phyloP scores from a whole-genome alignment of 2,888 invertebrate species.

The Caprella mutica region DNA sequence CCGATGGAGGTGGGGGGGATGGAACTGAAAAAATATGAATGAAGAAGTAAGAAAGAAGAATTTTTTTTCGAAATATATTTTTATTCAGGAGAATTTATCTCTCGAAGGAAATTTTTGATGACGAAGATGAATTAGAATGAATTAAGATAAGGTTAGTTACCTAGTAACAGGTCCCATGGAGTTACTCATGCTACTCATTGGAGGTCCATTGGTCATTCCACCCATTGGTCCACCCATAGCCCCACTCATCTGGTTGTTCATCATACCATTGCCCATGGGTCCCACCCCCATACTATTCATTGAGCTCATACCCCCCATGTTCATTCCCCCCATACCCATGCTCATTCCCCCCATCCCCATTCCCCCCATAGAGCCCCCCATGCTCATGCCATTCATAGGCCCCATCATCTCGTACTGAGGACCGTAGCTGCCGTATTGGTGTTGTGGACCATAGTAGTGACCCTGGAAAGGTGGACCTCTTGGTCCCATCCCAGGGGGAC shows the following conservation, averaged over 20 bases:
- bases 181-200: conserved; percentile 18
- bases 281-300: conserved; percentile 21
- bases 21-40: too few species aligned
- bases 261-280: conserved; percentile 30
- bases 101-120: too few species aligned
- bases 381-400: conserved; percentile 34
- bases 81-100: too few species aligned
- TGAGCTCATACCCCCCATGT: conserved; percentile 34
- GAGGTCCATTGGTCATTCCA: conserved; percentile 11
- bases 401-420: conserved; percentile 33
- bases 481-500: conserved; percentile 29
- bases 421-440: conserved; percentile 33
- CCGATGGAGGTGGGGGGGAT: too few species aligned
- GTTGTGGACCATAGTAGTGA: conserved; percentile 45
- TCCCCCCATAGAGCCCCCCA: conserved; percentile 33
- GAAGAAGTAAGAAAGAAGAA: too few species aligned
- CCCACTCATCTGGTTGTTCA: conserved; percentile 35
- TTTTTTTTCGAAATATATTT: too few species aligned
- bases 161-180: conserved; percentile 1
- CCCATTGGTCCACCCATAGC: conserved; percentile 35
- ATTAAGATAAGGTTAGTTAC: too few species aligned
- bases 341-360: conserved; percentile 28
- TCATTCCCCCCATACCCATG: conserved; percentile 25
- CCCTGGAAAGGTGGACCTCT: conserved; percentile 35
- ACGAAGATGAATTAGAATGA: too few species aligned